phyloP scores from a whole-genome alignment of 1,140 invertebrate genomes.

The Oscheius sp. region DNA sequence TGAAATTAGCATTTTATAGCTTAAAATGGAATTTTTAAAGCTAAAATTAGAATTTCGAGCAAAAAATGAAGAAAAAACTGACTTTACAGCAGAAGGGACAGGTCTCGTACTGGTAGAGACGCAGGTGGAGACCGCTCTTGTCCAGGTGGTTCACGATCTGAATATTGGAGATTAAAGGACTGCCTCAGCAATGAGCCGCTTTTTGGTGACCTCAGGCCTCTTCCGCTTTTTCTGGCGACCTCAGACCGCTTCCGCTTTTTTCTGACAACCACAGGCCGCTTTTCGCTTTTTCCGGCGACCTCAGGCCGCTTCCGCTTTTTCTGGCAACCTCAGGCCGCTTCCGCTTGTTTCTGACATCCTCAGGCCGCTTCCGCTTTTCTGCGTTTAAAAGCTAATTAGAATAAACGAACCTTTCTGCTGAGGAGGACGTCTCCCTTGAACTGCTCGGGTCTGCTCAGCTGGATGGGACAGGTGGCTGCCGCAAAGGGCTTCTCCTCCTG shows the following conservation, averaged over 20 bases:
- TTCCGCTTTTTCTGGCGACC: too few species aligned
- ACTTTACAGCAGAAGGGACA: conserved; percentile 97
- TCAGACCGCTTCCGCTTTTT: too few species aligned
- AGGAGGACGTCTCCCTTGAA: conserved; percentile 30
- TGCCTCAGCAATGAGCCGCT: too few species aligned
- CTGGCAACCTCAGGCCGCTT: too few species aligned
- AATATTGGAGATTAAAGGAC: conserved; percentile 9
- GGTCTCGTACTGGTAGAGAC: conserved; percentile 90
- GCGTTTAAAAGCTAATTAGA: too few species aligned
- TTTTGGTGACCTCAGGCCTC: too few species aligned
- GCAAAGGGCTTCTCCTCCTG: background rate
- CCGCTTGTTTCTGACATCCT: too few species aligned
- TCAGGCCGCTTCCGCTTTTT: too few species aligned
- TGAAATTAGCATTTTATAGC: too few species aligned
- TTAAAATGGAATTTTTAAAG: background rate
- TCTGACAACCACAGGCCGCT: too few species aligned
- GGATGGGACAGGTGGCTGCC: conserved; percentile 19
- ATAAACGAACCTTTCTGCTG: conserved; percentile 19
- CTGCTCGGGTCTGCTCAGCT: conserved; percentile 34
- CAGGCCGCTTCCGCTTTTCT: too few species aligned
- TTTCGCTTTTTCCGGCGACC: too few species aligned
- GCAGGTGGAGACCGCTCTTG: conserved; percentile 75
- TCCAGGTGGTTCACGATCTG: conserved; percentile 64
- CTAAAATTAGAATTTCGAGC: background rate
- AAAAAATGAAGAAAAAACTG: background rate